Conservation (phyloP, 2,888 invertebrate species). For the Drosophila sordidula region DNA sequence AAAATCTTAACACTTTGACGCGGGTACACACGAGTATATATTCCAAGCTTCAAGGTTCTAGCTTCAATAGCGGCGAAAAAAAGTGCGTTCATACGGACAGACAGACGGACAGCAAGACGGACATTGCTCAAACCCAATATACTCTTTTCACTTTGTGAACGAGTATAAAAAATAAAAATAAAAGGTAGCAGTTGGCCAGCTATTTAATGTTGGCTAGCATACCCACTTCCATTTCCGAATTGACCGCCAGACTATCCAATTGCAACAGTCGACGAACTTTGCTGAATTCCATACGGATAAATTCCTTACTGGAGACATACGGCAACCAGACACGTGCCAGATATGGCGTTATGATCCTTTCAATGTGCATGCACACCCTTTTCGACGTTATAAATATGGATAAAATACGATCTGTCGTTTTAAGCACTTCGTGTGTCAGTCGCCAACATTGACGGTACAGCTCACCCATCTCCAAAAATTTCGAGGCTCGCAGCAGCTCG, state of each 20-base stretch:
- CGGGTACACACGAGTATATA: too few species aligned
- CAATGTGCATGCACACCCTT: background rate
- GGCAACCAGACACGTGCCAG: slow-evolving; percentile 29
- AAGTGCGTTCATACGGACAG: too few species aligned
- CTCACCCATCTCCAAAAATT: slow-evolving; percentile 23
- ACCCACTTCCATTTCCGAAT: slow-evolving; percentile 51
- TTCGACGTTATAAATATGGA: background rate
- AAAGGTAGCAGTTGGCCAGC: too few species aligned
- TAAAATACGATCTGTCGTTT: background rate
- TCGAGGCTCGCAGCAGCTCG: slow-evolving; percentile 20
- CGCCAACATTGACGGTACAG: slow-evolving; percentile 15
- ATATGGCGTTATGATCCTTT: slow-evolving; percentile 4
- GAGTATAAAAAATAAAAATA: too few species aligned
- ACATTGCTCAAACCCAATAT: too few species aligned
- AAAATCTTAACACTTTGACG: too few species aligned
- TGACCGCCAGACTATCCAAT: slow-evolving; percentile 26
- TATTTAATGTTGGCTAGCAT: background rate
- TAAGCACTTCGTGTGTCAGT: background rate
- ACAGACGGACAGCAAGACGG: too few species aligned
- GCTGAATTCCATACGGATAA: background rate
- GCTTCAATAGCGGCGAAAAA: too few species aligned
- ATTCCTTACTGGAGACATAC: slow-evolving; percentile 30
- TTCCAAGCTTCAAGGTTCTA: too few species aligned
- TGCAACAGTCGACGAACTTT: slow-evolving; percentile 9
- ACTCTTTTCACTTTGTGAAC: too few species aligned